Evolutionary conservation across 2,113 vertebrate species (phyloP).

Genomic region (Balaenoptera acutorostrata): DNA sequence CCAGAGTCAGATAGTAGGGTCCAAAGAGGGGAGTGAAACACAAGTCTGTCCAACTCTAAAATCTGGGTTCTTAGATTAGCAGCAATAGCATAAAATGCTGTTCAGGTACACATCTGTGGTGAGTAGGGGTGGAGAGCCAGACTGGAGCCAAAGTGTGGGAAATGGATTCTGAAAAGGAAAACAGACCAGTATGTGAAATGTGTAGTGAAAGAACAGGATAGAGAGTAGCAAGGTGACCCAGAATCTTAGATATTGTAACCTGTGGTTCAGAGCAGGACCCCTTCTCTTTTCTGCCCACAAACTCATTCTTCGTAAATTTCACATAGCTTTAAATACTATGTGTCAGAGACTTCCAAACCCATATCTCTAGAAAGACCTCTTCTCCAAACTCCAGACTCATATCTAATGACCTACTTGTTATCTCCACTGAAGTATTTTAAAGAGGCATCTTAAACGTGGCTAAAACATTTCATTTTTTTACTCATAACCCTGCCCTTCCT

Average conservation of each 20-base stretch:
- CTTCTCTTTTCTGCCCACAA: background rate
- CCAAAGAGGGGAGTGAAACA: constrained; percentile 3
- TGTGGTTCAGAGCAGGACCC: background rate
- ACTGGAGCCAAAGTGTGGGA: background rate
- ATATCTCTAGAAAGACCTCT: background rate
- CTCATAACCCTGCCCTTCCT: background rate
- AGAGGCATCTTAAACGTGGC: background rate
- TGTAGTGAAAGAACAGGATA: background rate
- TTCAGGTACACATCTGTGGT: background rate
- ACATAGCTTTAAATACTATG: background rate
- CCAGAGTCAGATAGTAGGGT: background rate
- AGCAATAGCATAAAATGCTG: background rate
- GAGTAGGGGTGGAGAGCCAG: background rate
- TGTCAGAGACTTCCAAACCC: background rate
- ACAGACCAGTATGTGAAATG: background rate
- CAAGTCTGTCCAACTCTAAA: background rate
- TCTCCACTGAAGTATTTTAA: constrained; percentile 2
- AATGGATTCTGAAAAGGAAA: background rate
- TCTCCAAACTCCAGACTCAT: background rate
- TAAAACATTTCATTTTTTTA: background rate
- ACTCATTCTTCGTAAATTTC: background rate
- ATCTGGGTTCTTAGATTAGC: constrained; percentile 5
- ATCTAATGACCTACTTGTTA: background rate
- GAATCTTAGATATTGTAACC: background rate
- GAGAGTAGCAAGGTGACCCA: background rate